Conservation (phyloP, 2,113 vertebrate species). For the Brienomyrus longianalis region DNA sequence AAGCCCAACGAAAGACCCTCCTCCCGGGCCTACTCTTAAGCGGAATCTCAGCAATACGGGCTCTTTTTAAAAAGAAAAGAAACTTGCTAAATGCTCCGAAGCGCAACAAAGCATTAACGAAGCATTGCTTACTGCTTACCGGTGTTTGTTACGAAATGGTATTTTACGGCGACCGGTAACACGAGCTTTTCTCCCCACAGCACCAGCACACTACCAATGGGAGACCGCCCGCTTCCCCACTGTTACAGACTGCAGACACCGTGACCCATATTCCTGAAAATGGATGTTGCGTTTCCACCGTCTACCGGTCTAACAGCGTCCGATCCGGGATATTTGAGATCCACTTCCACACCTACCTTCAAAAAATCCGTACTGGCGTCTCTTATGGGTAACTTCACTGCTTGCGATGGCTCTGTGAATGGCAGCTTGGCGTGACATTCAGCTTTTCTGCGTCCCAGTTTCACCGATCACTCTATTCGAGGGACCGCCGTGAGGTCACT, state of each 20-base stretch:
- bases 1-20: constrained; percentile 29
- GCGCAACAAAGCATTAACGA: not conserved
- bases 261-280: constrained; percentile 22
- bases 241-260: constrained; percentile 25
- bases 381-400: not conserved
- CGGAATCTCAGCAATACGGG: not conserved
- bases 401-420: not conserved
- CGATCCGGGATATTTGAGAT: not conserved
- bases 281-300: not conserved
- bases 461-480: not conserved
- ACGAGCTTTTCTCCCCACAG: not conserved
- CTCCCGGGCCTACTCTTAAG: constrained; percentile 24
- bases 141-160: not conserved
- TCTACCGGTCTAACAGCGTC: not conserved
- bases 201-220: not conserved
- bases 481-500: not conserved
- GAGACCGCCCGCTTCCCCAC: not conserved
- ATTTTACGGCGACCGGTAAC: not conserved
- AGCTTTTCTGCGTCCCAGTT: not conserved
- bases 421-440: constrained; percentile 1
- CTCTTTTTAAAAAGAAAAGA: not conserved
- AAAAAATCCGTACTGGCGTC: not conserved
- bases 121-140: not conserved
- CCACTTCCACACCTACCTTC: constrained; percentile 9
- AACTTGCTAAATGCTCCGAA: not conserved